Evolutionary conservation across 1,140 invertebrate species (phyloP).

Genomic region (Plectrocnemia conspersa): DNA sequence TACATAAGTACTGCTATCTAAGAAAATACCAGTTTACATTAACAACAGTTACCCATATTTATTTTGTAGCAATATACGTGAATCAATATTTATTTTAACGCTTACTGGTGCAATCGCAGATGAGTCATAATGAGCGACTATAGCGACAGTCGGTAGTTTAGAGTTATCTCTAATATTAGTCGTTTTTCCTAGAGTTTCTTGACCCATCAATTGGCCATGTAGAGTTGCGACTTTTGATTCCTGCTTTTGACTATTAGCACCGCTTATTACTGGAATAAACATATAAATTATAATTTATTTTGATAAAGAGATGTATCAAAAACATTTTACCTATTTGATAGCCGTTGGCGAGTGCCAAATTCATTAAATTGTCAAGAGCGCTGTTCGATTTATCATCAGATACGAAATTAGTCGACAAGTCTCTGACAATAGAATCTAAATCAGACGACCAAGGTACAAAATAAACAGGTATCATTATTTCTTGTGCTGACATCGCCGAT

Average conservation of each 20-base stretch:
- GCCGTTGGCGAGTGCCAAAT: slow-evolving; percentile 86
- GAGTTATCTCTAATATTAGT: slow-evolving; percentile 37
- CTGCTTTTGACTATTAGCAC: slow-evolving; percentile 62
- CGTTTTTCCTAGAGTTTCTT: slow-evolving; percentile 68
- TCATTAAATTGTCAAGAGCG: slow-evolving; percentile 74
- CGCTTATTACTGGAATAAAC: slow-evolving; percentile 49
- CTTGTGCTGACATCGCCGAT: slow-evolving; percentile 73
- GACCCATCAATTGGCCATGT: slow-evolving; percentile 80
- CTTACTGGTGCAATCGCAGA: slow-evolving; percentile 83
- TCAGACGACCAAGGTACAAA: slow-evolving; percentile 73
- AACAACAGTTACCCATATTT: no score
- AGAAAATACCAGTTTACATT: no score
- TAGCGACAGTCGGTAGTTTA: slow-evolving; percentile 70
- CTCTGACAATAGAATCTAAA: slow-evolving; percentile 70
- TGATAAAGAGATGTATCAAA: no score
- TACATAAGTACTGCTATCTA: no score
- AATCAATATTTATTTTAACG: slow-evolving; percentile 37
- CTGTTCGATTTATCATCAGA: slow-evolving; percentile 49
- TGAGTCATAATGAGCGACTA: slow-evolving; percentile 92
- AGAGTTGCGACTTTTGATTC: slow-evolving; percentile 80
- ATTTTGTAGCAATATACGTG: no score
- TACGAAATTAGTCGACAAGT: slow-evolving; percentile 59
- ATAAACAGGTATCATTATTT: slow-evolving; percentile 84
- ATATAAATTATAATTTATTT: slow-evolving; percentile 2
- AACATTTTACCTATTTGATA: slow-evolving; percentile 67